Conservation (phyloP, 2,113 vertebrate genomes). For the Indicator indicator region DNA sequence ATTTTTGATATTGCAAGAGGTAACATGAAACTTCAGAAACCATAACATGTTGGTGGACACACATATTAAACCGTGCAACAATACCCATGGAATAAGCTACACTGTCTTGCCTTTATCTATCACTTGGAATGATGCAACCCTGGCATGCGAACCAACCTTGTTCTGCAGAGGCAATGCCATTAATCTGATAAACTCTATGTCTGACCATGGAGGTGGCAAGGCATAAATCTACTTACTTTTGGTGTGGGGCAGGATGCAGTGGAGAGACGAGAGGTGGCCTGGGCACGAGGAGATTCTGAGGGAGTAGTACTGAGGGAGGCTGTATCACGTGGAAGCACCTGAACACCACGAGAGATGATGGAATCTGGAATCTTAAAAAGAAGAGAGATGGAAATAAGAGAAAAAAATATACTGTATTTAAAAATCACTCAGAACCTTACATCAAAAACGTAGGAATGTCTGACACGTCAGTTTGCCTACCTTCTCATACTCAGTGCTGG, state of each 20-base stretch:
- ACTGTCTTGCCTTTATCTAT: not conserved
- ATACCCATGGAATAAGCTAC: not conserved
- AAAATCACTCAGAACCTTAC: not conserved
- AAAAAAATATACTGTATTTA: not conserved
- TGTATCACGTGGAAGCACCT: slow-evolving; percentile 97
- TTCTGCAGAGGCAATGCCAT: slow-evolving; percentile 40
- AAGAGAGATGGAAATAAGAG: slow-evolving; percentile 19
- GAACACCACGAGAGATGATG: slow-evolving; percentile 98
- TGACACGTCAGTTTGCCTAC: not conserved
- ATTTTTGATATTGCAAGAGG: not conserved
- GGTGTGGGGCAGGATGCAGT: slow-evolving; percentile 98
- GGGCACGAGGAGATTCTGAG: slow-evolving; percentile 96
- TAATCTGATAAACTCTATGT: slow-evolving; percentile 1
- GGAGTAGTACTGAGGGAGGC: slow-evolving; percentile 98
- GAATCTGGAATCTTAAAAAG: slow-evolving; percentile 94
- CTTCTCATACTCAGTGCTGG: not conserved
- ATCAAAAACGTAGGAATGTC: not conserved
- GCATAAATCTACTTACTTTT: slow-evolving; percentile 87
- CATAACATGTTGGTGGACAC: not conserved
- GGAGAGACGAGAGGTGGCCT: slow-evolving; percentile 98
- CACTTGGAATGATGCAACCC: not conserved
- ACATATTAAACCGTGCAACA: slow-evolving; percentile 35
- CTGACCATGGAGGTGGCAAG: slow-evolving; percentile 22
- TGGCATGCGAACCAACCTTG: slow-evolving; percentile 68
- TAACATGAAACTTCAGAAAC: slow-evolving; percentile 25